Evolutionary conservation across 2,797 vertebrate genomes (phyloP).

Genomic region (Typhlichthys eigenmanni): DNA sequence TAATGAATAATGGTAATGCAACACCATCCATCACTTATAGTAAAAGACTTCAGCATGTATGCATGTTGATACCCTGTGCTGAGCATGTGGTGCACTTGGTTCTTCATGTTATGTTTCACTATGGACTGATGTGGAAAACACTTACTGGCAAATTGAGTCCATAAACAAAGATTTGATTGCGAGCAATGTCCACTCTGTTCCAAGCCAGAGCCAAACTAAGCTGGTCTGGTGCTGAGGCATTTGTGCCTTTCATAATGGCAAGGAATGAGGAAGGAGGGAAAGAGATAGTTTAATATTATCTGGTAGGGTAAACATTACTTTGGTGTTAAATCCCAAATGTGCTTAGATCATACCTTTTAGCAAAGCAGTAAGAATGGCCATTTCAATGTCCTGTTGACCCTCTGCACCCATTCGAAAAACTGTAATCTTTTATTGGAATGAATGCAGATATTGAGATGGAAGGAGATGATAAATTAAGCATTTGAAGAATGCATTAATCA

Average conservation of each 20-base stretch:
- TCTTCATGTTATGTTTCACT: no score
- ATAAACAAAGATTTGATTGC: slow-evolving; percentile 97
- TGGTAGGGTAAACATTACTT: not conserved
- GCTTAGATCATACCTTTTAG: slow-evolving; percentile 85
- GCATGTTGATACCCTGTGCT: no score
- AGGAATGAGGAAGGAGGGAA: slow-evolving; percentile 7
- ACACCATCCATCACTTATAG: no score
- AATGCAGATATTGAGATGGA: not conserved
- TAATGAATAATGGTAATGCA: no score
- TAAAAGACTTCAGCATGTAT: no score
- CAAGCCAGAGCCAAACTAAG: slow-evolving; percentile 96
- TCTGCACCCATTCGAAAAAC: slow-evolving; percentile 98
- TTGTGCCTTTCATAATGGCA: slow-evolving; percentile 83
- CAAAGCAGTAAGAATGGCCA: slow-evolving; percentile 95
- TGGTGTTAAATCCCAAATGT: not conserved
- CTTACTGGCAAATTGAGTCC: slow-evolving; percentile 96
- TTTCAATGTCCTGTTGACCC: slow-evolving; percentile 95
- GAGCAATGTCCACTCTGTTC: slow-evolving; percentile 98
- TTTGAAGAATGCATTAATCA: not conserved
- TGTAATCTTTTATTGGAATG: slow-evolving; percentile 82
- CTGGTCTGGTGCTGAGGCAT: slow-evolving; percentile 94
- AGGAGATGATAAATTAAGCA: not conserved
- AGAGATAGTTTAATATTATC: not conserved
- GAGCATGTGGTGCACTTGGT: no score
- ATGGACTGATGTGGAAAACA: slow-evolving; percentile 2